Percentiles rank a stretch among this genome's conserved stretches.
These are phyloP conservation scores for Trissoscelio sp. DNA, from an alignment of 2,888 invertebrate genomes.

Conservation along the genomic window DNA sequence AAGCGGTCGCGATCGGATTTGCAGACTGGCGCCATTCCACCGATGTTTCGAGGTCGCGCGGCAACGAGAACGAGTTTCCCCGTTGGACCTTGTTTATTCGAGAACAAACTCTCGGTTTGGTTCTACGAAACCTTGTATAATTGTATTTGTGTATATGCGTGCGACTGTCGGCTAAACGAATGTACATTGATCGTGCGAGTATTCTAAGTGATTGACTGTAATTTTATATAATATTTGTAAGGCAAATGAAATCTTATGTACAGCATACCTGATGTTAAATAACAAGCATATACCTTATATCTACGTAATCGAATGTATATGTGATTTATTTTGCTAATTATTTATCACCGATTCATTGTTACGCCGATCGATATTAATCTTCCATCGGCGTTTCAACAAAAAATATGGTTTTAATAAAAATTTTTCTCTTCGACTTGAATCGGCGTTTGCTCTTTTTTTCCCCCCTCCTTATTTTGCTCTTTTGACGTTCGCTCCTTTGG, in stretches of 20 bases:
- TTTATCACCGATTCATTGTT: slow-evolving; percentile 69
- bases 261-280: slow-evolving; percentile 82
- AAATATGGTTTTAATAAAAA: slow-evolving; percentile 69
- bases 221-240: slow-evolving; percentile 83
- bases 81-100: slow-evolving; percentile 50
- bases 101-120: slow-evolving; percentile 70
- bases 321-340: slow-evolving; percentile 71
- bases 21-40: slow-evolving; percentile 45
- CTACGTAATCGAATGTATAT: slow-evolving; percentile 72
- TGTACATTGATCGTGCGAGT: slow-evolving; percentile 72
- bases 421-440: slow-evolving; percentile 68
- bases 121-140: slow-evolving; percentile 71
- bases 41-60: slow-evolving; percentile 59
- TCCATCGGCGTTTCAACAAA: slow-evolving; percentile 65
- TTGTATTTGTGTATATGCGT: slow-evolving; percentile 70
- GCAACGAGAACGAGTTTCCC: slow-evolving; percentile 45
- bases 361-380: slow-evolving; percentile 68
- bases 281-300: slow-evolving; percentile 81
- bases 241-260: slow-evolving; percentile 82
- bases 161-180: slow-evolving; percentile 68
- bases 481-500: slow-evolving; percentile 5
- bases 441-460: slow-evolving; percentile 5
- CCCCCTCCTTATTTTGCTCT: no score
- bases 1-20: slow-evolving; percentile 30
- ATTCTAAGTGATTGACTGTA: slow-evolving; percentile 82